These are phyloP conservation scores for Ascaphus truei DNA, from an alignment of 2,113 vertebrate genomes.

Conservation along the genomic window DNA sequence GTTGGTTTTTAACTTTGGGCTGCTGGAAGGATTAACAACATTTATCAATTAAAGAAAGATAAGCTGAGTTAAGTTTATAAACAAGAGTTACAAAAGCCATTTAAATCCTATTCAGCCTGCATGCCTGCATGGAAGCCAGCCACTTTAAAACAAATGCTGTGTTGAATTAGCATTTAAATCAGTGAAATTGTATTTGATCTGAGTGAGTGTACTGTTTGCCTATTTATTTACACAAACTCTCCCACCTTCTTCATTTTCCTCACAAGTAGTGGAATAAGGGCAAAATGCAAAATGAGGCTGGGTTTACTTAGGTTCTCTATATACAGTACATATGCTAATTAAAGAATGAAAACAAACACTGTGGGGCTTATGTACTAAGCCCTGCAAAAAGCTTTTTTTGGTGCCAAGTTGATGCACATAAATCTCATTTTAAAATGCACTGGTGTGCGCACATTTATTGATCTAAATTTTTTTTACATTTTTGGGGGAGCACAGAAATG, in stretches of 20 bases:
- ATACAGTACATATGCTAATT: constrained; percentile 4
- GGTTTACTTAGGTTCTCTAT: constrained; percentile 4
- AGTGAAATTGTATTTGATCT: constrained; percentile 12
- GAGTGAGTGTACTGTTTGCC: background rate
- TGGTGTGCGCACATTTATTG: no score
- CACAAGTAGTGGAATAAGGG: background rate
- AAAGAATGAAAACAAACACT: background rate
- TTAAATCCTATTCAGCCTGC: constrained; percentile 13
- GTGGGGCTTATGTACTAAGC: no score
- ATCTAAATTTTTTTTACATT: no score
- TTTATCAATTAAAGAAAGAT: constrained; percentile 14
- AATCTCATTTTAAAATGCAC: no score
- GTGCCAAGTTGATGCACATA: no score
- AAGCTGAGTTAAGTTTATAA: constrained; percentile 22
- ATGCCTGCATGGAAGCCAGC: constrained; percentile 2
- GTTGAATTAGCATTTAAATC: constrained; percentile 24
- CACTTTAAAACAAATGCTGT: constrained; percentile 16
- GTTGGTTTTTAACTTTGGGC: constrained; percentile 14
- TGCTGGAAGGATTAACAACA: constrained; percentile 25
- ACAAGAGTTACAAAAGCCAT: constrained; percentile 26
- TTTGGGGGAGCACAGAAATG: no score
- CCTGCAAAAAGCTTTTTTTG: no score
- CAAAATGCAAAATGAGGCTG: background rate
- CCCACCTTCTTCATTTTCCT: background rate
- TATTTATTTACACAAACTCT: constrained; percentile 20